These are phyloP conservation scores for Acanthaster planci DNA, from an alignment of 35 echinoderm and acorn worm species.

Conservation along the genomic window DNA sequence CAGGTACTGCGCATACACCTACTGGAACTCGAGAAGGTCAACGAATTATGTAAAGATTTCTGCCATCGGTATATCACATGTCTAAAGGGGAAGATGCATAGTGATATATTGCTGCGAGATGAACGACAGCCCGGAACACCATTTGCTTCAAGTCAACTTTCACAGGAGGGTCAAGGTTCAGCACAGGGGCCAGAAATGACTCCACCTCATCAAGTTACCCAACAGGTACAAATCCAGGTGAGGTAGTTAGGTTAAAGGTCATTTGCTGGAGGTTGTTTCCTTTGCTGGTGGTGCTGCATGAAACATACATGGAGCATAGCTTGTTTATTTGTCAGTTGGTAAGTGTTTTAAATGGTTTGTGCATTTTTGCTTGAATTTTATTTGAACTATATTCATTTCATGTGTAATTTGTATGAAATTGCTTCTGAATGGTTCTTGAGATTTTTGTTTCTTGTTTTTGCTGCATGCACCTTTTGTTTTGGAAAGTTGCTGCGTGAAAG, in stretches of 20 bases:
- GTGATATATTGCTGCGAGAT: conserved; percentile 84
- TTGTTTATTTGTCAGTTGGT: not conserved
- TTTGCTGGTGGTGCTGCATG: not conserved
- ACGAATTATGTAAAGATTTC: conserved; percentile 99
- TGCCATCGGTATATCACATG: conserved; percentile 98
- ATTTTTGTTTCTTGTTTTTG: not conserved
- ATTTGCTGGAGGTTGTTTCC: too few species aligned
- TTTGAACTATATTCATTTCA: not conserved
- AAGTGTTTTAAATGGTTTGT: not conserved
- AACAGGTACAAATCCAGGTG: conserved; percentile 35
- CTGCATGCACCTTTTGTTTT: too few species aligned
- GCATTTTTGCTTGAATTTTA: not conserved
- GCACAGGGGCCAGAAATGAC: conserved; percentile 16
- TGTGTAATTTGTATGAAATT: not conserved
- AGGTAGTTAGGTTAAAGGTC: conserved; percentile 6
- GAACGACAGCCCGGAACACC: conserved; percentile 52
- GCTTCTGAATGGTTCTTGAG: too few species aligned
- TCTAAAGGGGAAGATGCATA: conserved; percentile 98
- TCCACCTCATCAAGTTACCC: not conserved
- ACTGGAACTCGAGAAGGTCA: conserved; percentile 95
- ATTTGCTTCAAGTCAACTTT: not conserved
- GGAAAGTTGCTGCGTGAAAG: too few species aligned
- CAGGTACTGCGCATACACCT: conserved; percentile 97
- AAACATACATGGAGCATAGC: not conserved
- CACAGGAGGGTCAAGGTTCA: conserved; percentile 23